Percentiles rank a stretch among this genome's conserved stretches.
Evolutionary conservation across 2,888 invertebrate species (phyloP).

Genomic region (Drosophila kuntzei): DNA sequence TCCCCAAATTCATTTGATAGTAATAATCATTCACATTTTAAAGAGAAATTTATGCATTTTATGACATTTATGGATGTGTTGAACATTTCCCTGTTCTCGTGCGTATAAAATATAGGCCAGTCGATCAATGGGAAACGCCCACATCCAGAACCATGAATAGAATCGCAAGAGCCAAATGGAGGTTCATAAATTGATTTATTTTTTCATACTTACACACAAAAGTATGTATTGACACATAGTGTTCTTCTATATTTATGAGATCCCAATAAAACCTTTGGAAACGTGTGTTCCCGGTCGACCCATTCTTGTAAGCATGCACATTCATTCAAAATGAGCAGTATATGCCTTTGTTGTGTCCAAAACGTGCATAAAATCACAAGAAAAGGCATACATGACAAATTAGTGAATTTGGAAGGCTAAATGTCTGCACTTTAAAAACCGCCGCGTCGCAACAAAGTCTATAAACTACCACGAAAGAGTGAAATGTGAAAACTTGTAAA

Average conservation of each 20-base stretch:
- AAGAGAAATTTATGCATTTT: conserved; percentile 58
- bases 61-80: conserved; percentile 68
- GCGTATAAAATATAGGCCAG: conserved; percentile 57
- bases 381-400: too few species aligned
- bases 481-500: too few species aligned
- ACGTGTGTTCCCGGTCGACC: too few species aligned
- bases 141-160: conserved; percentile 30
- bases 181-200: conserved; percentile 47
- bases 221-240: not conserved
- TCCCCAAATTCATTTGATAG: conserved; percentile 5
- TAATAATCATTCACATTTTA: conserved; percentile 53
- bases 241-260: conserved; percentile 5
- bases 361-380: too few species aligned
- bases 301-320: too few species aligned
- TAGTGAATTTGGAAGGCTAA: too few species aligned
- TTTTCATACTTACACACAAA: conserved; percentile 1
- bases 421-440: too few species aligned
- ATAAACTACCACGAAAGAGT: too few species aligned
- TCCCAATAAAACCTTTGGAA: too few species aligned
- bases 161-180: conserved; percentile 20
- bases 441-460: too few species aligned
- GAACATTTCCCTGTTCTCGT: conserved; percentile 51
- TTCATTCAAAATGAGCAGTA: too few species aligned
- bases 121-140: conserved; percentile 48
- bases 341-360: too few species aligned